Evolutionary conservation across 2,888 invertebrate genomes (phyloP).

Genomic region (Pandemis cinnamomeana): DNA sequence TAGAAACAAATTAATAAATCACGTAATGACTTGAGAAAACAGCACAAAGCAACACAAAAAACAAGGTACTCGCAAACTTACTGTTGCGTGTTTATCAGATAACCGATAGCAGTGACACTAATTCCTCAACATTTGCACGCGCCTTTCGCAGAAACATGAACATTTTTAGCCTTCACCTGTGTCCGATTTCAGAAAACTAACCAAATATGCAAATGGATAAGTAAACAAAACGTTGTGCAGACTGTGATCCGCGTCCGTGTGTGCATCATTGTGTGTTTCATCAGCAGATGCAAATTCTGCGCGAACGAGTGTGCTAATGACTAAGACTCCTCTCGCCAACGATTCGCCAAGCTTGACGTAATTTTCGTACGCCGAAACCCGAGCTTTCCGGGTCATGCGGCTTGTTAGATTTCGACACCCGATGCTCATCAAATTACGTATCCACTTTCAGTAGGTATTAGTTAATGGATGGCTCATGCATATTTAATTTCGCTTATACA

Average conservation of each 20-base stretch:
- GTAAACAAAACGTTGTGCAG: slow-evolving; percentile 22
- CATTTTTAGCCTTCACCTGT: slow-evolving; percentile 1
- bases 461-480: not conserved
- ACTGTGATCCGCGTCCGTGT: not conserved
- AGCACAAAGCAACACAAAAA: not conserved
- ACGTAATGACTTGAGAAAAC: slow-evolving; percentile 21
- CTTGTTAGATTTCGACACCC: slow-evolving; percentile 24
- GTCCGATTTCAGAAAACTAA: slow-evolving; percentile 1
- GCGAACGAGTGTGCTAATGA: slow-evolving; percentile 10
- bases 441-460: not conserved
- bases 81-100: slow-evolving; percentile 9
- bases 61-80: not conserved
- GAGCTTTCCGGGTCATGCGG: slow-evolving; percentile 5
- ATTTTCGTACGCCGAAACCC: slow-evolving; percentile 23
- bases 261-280: slow-evolving; percentile 1
- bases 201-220: slow-evolving; percentile 8
- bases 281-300: slow-evolving; percentile 3
- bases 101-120: slow-evolving; percentile 10
- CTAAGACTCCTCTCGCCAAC: slow-evolving; percentile 4
- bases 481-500: not conserved
- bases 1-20: not conserved
- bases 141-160: slow-evolving; percentile 20
- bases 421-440: slow-evolving; percentile 19
- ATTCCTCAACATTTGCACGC: slow-evolving; percentile 13
- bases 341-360: slow-evolving; percentile 14